phyloP scores from a whole-genome alignment of 2,888 invertebrate species.

The Drosophila kuntzei region DNA sequence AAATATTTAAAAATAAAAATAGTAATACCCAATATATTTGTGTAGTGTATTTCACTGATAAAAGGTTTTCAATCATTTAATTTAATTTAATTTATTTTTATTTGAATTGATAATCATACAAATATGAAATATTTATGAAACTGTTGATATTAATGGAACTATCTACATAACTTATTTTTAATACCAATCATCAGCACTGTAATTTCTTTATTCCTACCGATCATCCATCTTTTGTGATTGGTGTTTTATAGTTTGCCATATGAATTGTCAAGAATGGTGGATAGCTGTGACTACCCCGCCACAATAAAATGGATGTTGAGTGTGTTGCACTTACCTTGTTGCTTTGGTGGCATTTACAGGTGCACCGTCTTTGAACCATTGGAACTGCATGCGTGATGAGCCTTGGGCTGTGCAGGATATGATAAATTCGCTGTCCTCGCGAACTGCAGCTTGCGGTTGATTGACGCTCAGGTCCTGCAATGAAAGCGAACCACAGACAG shows the following conservation, averaged over 20 bases:
- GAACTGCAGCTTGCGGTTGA: constrained; percentile 86
- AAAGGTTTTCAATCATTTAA: no score
- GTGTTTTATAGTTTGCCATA: constrained; percentile 36
- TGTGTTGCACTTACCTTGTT: constrained; percentile 87
- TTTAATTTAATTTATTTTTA: no score
- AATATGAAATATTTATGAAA: no score
- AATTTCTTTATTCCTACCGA: neutral
- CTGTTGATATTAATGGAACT: no score
- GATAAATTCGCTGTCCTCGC: constrained; percentile 91
- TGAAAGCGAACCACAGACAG: constrained; percentile 27
- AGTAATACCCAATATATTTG: no score
- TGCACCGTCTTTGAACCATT: constrained; percentile 93
- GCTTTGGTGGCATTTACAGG: constrained; percentile 91
- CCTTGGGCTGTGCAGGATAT: constrained; percentile 92
- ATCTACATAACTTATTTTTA: no score
- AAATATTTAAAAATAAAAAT: no score
- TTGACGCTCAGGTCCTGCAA: constrained; percentile 87
- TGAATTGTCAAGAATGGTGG: constrained; percentile 14
- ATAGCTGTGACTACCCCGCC: constrained; percentile 25
- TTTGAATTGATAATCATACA: no score
- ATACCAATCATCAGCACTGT: neutral
- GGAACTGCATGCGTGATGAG: constrained; percentile 90
- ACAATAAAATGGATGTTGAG: neutral
- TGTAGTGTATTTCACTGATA: no score
- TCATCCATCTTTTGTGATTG: neutral